Base-by-base conservation (phyloP, 2,888 invertebrate genomes). In the Zygogramma bicolorata region DNA sequence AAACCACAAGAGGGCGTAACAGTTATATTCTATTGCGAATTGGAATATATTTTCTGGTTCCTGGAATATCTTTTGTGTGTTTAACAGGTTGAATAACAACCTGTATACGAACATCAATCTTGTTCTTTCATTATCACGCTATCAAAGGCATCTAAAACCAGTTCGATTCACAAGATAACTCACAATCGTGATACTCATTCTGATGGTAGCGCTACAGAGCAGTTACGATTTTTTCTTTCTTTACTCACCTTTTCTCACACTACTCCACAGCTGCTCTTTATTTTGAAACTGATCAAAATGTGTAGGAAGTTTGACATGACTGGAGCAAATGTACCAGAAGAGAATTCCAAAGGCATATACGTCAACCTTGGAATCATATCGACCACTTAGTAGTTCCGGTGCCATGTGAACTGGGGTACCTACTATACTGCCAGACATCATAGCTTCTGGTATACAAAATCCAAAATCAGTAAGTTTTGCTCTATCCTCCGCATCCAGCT, bases 391-490 rank as follows among this genome's bases (percentile, higher is more conserved):
- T 63, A 97, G 88, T 85, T 97, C 96, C 0, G 97, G 97, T 10
- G 96, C 96, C 96, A 97, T 96, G 86, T 97, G 96, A 71, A 95
- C 94, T 0, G 96, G 97, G 3, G 94, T 94, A 58, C 94, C 96
- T 25, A 96, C 96, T 73, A 96, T 92, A 75, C 95, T 95, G 38
- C 96, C 96, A 0, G 94, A 95, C 91, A 97, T 94, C 90, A 96
- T 95, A 0, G 96, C 95, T 84, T 94, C 95, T 1, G 95, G 95
- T 75, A 96, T 94, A 84, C 96, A 96, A 88, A 97, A 97, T 0
- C 96, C 96, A 25, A 97, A 90, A 88, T 97, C 96, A 0, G 96
- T 95, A 15, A 97, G 88, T 83, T 95, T 93, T 0, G 94, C 96
- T 57, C 95, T 90, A 82, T 93, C 91, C 0, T 88, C 82, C 0